Percentiles rank a stretch among this genome's conserved stretches.
Conservation (phyloP, 2,888 invertebrate genomes). For the Heliconius hortense region DNA sequence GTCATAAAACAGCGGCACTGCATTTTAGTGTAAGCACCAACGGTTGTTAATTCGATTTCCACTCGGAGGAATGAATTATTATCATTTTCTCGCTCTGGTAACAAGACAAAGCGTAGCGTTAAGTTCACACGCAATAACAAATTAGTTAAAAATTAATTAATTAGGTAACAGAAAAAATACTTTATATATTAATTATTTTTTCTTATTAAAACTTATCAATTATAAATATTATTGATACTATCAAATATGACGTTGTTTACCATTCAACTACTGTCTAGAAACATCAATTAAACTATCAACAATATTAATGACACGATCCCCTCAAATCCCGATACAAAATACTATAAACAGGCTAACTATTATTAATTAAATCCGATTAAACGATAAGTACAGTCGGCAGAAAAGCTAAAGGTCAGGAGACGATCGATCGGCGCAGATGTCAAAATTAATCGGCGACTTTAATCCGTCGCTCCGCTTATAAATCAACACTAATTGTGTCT, state of each 20-base stretch:
- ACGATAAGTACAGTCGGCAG: constrained; percentile 67
- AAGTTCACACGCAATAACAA: too few species aligned
- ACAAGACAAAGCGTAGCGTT: too few species aligned
- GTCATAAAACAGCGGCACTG: too few species aligned
- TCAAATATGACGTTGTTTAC: neutral
- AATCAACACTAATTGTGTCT: constrained; percentile 73
- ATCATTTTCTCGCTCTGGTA: too few species aligned
- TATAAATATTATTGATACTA: too few species aligned
- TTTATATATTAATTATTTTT: too few species aligned
- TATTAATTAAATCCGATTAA: constrained; percentile 30
- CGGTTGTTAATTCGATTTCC: too few species aligned
- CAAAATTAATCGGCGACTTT: constrained; percentile 75
- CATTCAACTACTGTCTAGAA: neutral
- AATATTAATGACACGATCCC: constrained; percentile 5
- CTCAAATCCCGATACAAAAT: neutral
- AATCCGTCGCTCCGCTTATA: constrained; percentile 70
- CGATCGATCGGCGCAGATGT: constrained; percentile 76
- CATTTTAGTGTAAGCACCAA: too few species aligned
- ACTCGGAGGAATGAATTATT: too few species aligned
- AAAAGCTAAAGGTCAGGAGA: constrained; percentile 71
- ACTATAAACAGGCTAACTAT: constrained; percentile 8
- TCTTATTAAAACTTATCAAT: too few species aligned
- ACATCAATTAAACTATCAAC: neutral
- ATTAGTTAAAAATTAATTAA: too few species aligned
- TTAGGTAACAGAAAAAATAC: too few species aligned